Percentiles rank a stretch among this genome's conserved stretches.
Conservation (phyloP, 2,113 vertebrate species). For the Colius striatus region DNA sequence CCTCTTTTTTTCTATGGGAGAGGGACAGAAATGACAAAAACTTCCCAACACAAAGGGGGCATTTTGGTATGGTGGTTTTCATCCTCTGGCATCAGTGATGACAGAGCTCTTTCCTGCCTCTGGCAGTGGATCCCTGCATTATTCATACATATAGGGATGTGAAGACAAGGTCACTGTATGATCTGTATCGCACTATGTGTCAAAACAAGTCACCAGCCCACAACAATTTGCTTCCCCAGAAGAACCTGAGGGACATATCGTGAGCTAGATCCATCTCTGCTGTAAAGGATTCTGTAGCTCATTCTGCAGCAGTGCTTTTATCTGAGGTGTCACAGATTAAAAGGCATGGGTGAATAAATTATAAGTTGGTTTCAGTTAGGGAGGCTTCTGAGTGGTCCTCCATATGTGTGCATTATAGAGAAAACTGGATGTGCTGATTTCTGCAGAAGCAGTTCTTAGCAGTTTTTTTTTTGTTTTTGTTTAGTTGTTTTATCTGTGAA, state of each 20-base stretch:
- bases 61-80: neutral
- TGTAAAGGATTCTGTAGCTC: neutral
- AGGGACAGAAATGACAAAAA: neutral
- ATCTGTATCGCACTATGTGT: neutral
- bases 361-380: neutral
- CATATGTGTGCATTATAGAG: neutral
- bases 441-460: neutral
- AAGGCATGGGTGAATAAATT: neutral
- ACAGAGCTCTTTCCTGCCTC: neutral
- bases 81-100: neutral
- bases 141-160: neutral
- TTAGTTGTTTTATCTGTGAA: neutral
- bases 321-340: neutral
- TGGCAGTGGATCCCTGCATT: neutral
- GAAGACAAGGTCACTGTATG: neutral
- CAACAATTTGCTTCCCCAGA: neutral
- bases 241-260: neutral
- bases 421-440: neutral
- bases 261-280: neutral
- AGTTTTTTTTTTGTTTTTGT: neutral
- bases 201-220: neutral
- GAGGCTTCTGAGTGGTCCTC: neutral
- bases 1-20: rapidly evolving
- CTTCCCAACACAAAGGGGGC: neutral
- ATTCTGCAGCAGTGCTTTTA: neutral